Percentiles rank a stretch among this genome's conserved stretches.
These are phyloP conservation scores for Lytechinus pictus DNA, from an alignment of 35 echinoderm and acorn worm species.

Conservation along the genomic window DNA sequence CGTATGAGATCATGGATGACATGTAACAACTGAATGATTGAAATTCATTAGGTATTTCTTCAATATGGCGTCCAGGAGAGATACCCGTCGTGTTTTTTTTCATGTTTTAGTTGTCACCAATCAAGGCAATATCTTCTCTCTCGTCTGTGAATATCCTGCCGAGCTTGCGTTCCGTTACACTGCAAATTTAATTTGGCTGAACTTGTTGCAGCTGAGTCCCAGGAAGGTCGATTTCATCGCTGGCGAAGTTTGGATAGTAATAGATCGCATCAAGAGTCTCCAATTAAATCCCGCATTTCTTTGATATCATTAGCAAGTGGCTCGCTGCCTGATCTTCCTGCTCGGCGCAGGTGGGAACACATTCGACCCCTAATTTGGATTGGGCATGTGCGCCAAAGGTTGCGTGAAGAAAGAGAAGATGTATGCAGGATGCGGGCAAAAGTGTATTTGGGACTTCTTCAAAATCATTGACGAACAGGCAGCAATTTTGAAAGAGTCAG, in stretches of 20 bases:
- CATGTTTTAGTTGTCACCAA: neutral
- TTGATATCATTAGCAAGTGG: neutral
- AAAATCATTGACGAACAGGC: no score
- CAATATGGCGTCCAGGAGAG: neutral
- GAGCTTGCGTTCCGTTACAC: neutral
- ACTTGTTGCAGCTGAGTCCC: neutral
- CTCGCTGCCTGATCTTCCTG: neutral
- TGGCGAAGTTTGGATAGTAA: conserved; percentile 2
- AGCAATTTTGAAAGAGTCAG: no score
- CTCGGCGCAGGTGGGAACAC: neutral
- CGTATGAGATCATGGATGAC: neutral
- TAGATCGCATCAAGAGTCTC: neutral
- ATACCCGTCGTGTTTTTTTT: neutral
- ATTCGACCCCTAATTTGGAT: neutral
- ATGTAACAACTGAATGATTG: neutral
- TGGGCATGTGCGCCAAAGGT: neutral
- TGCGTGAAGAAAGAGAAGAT: neutral
- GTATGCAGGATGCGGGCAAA: neutral
- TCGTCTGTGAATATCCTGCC: neutral
- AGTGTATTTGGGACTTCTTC: neutral
- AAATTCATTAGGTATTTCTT: neutral
- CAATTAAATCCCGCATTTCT: neutral
- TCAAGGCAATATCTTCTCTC: neutral
- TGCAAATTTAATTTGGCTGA: neutral
- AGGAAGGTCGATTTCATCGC: neutral